Evolutionary conservation across 2,888 invertebrate species (phyloP), one percentile per base, ranked within the genome.

Genomic region (Tetheella fluctuosa): DNA sequence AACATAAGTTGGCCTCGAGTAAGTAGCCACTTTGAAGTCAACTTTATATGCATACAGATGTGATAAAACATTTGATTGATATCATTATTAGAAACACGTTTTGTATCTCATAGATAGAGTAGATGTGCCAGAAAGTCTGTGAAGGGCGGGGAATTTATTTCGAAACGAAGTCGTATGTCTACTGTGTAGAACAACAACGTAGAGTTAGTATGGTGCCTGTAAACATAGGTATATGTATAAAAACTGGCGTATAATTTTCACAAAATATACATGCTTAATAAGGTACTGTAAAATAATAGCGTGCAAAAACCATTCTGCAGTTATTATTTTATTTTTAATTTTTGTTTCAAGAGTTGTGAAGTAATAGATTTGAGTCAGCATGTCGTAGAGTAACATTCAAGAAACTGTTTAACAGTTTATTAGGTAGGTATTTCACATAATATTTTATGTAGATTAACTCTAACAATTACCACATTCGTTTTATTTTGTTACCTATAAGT

Each of bases 111-210:
- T 61, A 59, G 53, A 61, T 63, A 66, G 48, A 48, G 48, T 48
- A 68, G 73, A 71, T 77, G 78, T 79, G 77, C 75, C 79, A 80
- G 79, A 80, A 79, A 73, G 71, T 75, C 74, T 69, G 34, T 34
- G 75, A 72, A 78, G 74, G 81, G 84, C 83, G 86, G 85, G 85
- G 84, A 86, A 84, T 89, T 89, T 89, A 89, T 92, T 92, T 92
- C 91, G 91, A 91, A 93, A 90, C 90, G 89, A 90, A 86, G 84
- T 85, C 83, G 86, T 90, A 89, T 92, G 90, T 92, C 93, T 93
- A 93, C 93, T 92, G 90, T 93, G 92, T 93, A 93, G 92, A 89
- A 90, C 90, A 85, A 89, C 88, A 87, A 80, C 86, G 76, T 90
- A 89, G 81, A 81, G 73, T 81, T 86, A 87, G 84, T 83, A 71